Evolutionary conservation across 2,113 vertebrate genomes (phyloP), one percentile per base, ranked within the genome.

Genomic region (Delphinus delphis): DNA sequence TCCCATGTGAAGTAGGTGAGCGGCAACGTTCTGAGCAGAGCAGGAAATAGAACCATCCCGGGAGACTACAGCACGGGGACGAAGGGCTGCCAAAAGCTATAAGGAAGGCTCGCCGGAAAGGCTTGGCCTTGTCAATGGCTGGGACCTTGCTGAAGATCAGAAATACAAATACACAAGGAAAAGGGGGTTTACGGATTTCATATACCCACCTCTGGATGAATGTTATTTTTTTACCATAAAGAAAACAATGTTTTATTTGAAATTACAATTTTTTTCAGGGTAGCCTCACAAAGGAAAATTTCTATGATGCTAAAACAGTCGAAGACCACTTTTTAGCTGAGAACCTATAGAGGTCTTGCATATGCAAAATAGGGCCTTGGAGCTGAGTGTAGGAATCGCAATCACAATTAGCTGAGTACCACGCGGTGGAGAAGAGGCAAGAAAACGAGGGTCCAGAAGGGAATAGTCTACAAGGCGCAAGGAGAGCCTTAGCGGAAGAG

Each of bases 291-390:
- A 84, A 91, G 8, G 26, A 94, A 94, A 38, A 38, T 6, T 6
- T 71, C 44, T 76, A 10, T 90, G 44, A 4, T 26, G 50, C 28
- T 73, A 63, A 90, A 50, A 71, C 17, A 58, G 5, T 81, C 4
- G 4, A 93, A 76, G 8, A 2, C 0, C 36, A 58, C 50, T 93
- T 96, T 79, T 88, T 84, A 63, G 36, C 18, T n/a, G 33, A 70
- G 55, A 91, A 84, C 23, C 8, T 80, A 62, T 14, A 7, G 17
- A 94, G 21, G 25, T 90, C 44, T 82, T 85, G 60, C 28, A 53
- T 68, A 86, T 81, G 67, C 44, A 93, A 77, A 76, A 85, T n/a
- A 73, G n/a, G 76, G 7, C 17, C 76, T 85, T 82, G 76, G 28
- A 93, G 21, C 26, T 62, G 25, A 82, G n/a, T 79, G 44, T n/a